phyloP scores from a whole-genome alignment of 64 coral and sea anemone species.

The Anthopleura sola region DNA sequence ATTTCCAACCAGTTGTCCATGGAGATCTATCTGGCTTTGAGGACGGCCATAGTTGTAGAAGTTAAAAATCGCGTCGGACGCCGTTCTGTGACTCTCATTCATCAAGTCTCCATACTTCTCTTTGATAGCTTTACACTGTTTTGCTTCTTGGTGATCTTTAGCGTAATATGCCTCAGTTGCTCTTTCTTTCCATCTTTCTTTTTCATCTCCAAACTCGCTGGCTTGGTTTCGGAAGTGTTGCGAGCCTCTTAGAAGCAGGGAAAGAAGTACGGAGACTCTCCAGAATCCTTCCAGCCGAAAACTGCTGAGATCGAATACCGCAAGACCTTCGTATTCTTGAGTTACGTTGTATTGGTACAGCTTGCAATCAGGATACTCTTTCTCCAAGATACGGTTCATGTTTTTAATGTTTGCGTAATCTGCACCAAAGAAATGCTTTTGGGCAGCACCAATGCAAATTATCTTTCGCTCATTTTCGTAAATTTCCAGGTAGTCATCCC shows the following conservation, averaged over 20 bases:
- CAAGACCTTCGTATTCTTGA: not conserved
- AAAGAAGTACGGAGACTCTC: conserved; percentile 13
- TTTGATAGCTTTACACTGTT: no score
- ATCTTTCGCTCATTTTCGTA: not conserved
- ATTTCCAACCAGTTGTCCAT: conserved; percentile 52
- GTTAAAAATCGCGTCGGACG: conserved; percentile 26
- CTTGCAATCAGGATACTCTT: not conserved
- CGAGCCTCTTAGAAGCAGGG: not conserved
- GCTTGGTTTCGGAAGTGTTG: conserved; percentile 40
- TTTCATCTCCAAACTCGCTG: not conserved
- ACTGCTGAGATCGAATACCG: not conserved
- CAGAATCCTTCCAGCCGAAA: not conserved
- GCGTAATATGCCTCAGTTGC: not conserved
- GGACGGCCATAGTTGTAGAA: conserved; percentile 53
- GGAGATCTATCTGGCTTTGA: conserved; percentile 56
- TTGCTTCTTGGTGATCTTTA: no score
- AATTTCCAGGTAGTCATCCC: not conserved
- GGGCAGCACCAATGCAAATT: not conserved
- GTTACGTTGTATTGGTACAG: not conserved
- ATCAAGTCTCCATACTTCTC: not conserved
- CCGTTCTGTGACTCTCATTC: conserved; percentile 25
- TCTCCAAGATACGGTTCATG: conserved; percentile 49
- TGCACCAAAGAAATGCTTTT: conserved; percentile 6
- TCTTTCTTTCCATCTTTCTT: conserved; percentile 37
- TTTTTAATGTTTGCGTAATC: conserved; percentile 50